A percentile compares a stretch with the other conserved stretches of the same genome.
Conservation (phyloP, 2,113 vertebrate species). For the Accipiter cooperii region DNA sequence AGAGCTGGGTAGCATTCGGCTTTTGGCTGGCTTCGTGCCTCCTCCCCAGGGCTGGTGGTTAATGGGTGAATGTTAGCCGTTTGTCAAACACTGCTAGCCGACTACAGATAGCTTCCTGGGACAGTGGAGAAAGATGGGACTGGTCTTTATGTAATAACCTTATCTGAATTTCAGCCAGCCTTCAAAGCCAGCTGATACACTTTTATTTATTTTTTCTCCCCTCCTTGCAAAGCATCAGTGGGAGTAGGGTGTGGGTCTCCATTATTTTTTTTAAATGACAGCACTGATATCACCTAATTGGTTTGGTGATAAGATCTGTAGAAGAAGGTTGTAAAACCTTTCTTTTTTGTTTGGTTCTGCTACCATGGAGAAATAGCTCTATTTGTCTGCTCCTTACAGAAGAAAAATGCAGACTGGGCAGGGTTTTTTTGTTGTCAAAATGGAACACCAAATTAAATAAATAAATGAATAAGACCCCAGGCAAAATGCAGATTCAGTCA, state of each 20-base stretch:
- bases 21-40: not conserved
- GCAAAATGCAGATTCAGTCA: slow-evolving; percentile 24
- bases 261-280: not conserved
- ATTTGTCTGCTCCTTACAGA: not conserved
- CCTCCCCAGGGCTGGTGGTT: not conserved
- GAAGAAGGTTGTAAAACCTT: not conserved
- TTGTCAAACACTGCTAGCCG: not conserved
- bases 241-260: not conserved
- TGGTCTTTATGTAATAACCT: not conserved
- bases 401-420: not conserved
- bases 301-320: not conserved
- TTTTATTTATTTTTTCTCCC: not conserved
- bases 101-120: not conserved
- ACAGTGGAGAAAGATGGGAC: not conserved
- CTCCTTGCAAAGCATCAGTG: not conserved
- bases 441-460: not conserved
- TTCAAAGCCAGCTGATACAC: not conserved
- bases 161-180: not conserved
- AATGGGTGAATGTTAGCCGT: not conserved
- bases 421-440: not conserved
- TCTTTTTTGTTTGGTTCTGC: slow-evolving; percentile 4
- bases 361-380: not conserved
- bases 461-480: not conserved
- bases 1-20: not conserved
- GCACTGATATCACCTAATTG: not conserved